These are phyloP conservation scores for Selene dorsalis DNA, from an alignment of 2,797 vertebrate species.

Conservation along the genomic window DNA sequence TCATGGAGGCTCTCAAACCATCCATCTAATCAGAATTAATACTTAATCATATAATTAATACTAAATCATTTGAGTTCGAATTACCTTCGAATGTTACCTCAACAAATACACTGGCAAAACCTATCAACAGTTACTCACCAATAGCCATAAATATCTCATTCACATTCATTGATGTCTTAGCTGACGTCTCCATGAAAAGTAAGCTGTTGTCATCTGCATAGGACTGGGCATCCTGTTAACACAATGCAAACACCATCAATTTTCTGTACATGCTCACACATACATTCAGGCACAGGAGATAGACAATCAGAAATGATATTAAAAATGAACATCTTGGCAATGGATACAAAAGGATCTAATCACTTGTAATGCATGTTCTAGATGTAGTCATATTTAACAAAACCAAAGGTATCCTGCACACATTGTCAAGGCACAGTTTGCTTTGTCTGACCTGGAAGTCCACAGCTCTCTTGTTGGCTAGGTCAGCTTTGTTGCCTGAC, in stretches of 20 bases:
- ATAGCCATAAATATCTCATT: constrained; percentile 99
- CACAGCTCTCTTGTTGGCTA: constrained; percentile 97
- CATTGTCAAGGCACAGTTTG: not conserved
- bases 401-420: not conserved
- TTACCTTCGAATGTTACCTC: not conserved
- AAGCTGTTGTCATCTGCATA: constrained; percentile 99
- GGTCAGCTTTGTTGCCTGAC: constrained; percentile 98
- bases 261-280: constrained; percentile 4
- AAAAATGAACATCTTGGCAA: not conserved
- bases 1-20: not conserved
- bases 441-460: constrained; percentile 92
- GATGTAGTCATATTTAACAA: not conserved
- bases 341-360: not conserved
- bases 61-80: not conserved
- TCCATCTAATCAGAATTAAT: not conserved
- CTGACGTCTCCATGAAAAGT: constrained; percentile 99
- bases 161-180: constrained; percentile 99
- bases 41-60: too few relatives aligned
- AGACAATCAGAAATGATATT: not conserved
- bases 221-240: constrained; percentile 93
- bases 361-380: not conserved
- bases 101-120: constrained; percentile 2
- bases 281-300: constrained; percentile 15
- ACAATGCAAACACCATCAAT: constrained; percentile 14
- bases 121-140: constrained; percentile 85